Conservation (phyloP, 2,113 vertebrate species). For the Cavia aperea region DNA sequence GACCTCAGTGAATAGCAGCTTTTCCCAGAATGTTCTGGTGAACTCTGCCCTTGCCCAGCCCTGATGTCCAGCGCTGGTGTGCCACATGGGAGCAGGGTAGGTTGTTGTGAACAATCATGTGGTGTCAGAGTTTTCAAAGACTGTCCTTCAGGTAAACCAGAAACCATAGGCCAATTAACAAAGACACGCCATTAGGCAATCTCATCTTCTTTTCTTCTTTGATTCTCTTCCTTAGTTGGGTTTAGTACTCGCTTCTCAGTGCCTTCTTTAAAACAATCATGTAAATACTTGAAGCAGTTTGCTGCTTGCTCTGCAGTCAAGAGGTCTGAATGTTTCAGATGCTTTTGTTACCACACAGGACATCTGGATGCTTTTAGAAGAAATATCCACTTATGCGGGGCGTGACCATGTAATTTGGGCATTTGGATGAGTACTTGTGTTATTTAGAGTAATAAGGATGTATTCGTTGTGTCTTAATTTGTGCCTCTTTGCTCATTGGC, state of each 20-base stretch:
- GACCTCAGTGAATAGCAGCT: background rate
- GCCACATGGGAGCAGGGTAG: background rate
- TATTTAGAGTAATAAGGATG: background rate
- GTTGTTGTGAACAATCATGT: background rate
- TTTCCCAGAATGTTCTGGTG: background rate
- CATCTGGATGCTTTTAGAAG: constrained; percentile 43
- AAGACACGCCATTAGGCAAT: background rate
- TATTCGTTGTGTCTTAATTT: background rate
- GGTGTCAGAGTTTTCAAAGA: background rate
- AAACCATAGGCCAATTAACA: background rate
- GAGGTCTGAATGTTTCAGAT: constrained; percentile 27
- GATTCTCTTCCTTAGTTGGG: background rate
- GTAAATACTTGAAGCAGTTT: background rate
- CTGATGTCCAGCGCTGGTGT: background rate
- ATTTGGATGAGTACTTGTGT: background rate
- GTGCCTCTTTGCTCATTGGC: background rate
- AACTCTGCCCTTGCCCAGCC: background rate
- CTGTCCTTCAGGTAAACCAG: background rate
- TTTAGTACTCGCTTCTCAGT: background rate
- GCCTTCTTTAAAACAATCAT: background rate
- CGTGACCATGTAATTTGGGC: background rate
- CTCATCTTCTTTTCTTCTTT: background rate
- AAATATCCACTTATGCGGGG: background rate
- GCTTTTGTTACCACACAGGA: background rate
- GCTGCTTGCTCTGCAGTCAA: background rate